Evolutionary conservation across 1,140 invertebrate genomes (phyloP), one percentile per base, ranked within the genome.

Genomic region (Thaumetopoea pityocampa): DNA sequence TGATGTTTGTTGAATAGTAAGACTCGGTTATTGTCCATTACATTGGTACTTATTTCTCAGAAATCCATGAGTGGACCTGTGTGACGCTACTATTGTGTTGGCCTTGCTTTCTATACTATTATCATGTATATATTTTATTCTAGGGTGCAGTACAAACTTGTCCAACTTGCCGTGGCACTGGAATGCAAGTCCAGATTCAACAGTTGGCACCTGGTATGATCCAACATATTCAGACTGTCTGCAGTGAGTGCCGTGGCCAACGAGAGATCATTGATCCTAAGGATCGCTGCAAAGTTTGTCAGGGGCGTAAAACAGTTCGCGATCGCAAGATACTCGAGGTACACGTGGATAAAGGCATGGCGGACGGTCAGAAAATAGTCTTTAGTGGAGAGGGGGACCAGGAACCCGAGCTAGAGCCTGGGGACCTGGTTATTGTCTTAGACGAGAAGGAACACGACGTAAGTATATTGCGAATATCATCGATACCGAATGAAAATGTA

Each of bases 361-460:
- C 89, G 26, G 97, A 99, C 83, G 96, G 95, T 1, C 96, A 99
- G 69, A 98, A 96, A 83, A 98, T 99, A 40, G 88, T 93, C 2
- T 99, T 99, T 63, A 88, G 87, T 42, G 97, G 97, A 4, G 98
- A 99, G 85, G 98, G 98, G 23, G 98, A 99, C 86, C 97, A 99
- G 68, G 96, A 98, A 73, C 97, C 98, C 0, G 96, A 96, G 6
- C 78, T 97, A 14, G 93, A 97, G 62, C 91, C 97, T 12, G 97
- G 97, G 24, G 97, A 99, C 85, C 96, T 99, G 55, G 92, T 99
- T 44, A 97, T 99, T 62, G 91, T 99, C n/a, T 86, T 99, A 27
- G 97, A 99, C 68, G 97, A 99, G 67, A 96, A 98, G 73, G 93
- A 96, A 62, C 97, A 99, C 79, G 87, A 88, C n/a, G 73, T 86